Base-by-base conservation (phyloP, 1,140 invertebrate species). In the Lerema accius region DNA sequence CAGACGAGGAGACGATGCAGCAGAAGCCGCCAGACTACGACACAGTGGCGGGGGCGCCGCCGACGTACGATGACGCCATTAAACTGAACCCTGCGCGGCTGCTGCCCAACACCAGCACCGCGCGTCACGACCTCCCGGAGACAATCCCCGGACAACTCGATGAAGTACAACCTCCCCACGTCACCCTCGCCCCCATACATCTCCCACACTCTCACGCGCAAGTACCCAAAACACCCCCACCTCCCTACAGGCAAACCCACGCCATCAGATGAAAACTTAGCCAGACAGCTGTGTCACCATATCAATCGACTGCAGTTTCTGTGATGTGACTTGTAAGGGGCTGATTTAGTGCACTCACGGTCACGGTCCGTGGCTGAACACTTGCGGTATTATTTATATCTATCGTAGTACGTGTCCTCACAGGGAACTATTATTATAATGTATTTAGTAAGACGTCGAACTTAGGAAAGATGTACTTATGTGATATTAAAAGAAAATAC, bases 21-120 rank as follows among this genome's bases (percentile, higher is more conserved):
- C 94, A 94, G 67, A 95, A 95, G 76, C 94, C 95, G 15, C 95
- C 95, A 15, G 95, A 95, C 73, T 95, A 95, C 79, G 94, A 95
- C 67, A 92, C 93, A 0, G 94, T 95, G 17, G 93, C 93, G 1
- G 94, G 94, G 11, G 92, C 93, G 39, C 94, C 94, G 35, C 95
- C 95, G 0, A 94, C 93, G 17, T 95, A 95, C 76, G 94, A 95
- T 65, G 94, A 95, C 69, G 95, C 95, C 9, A 95, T 95, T 70
- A 95, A 94, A 78, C 82, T 95, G 55, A 93, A 93, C 85, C 94
- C 94, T 23, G 89, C 91, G 39, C 71, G 88, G 1, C 65, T 91
- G 49, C 74, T 92, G 40, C 80, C 82, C 0, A 78, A 86, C 14
- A 80, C 68, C 4, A 83, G 81, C 80, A 82, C 79, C 64, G 67